Evolutionary conservation across 2,888 invertebrate genomes (phyloP).

Genomic region (Apocheima hispidaria): DNA sequence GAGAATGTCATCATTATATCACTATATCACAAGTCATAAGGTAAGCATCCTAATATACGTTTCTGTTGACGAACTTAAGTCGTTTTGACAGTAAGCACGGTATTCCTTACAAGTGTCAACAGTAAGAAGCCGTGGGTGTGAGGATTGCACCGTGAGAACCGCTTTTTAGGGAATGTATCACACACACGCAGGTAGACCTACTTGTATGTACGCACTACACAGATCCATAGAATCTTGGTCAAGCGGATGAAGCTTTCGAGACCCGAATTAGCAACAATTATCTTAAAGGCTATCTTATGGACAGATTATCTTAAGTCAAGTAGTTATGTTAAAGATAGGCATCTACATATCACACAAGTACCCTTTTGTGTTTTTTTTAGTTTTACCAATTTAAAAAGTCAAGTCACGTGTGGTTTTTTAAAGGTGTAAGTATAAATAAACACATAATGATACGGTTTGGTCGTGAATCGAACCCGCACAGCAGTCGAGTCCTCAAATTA

Average conservation of each 20-base stretch:
- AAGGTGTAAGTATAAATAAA: slow-evolving; percentile 49
- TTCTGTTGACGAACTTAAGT: not conserved
- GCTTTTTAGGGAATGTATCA: slow-evolving; percentile 8
- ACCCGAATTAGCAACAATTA: too few species aligned
- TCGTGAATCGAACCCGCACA: slow-evolving; percentile 52
- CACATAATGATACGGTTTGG: slow-evolving; percentile 66
- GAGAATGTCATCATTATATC: not conserved
- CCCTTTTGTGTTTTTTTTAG: too few species aligned
- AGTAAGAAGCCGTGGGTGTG: slow-evolving; percentile 10
- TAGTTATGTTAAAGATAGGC: too few species aligned
- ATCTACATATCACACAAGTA: too few species aligned
- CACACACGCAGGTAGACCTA: not conserved
- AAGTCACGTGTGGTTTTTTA: slow-evolving; percentile 6
- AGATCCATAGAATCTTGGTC: not conserved
- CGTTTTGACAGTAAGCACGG: slow-evolving; percentile 1
- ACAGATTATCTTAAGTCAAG: too few species aligned
- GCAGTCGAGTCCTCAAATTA: slow-evolving; percentile 64
- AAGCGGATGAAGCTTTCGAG: not conserved
- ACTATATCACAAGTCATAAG: not conserved
- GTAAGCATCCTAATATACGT: not conserved
- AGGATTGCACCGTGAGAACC: slow-evolving; percentile 7
- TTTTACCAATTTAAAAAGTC: not conserved
- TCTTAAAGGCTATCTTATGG: too few species aligned
- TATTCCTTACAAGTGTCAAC: slow-evolving; percentile 14
- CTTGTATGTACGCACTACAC: not conserved